Evolutionary conservation across 2,888 invertebrate genomes (phyloP).

Genomic region (Malthinus seriepunctatus): DNA sequence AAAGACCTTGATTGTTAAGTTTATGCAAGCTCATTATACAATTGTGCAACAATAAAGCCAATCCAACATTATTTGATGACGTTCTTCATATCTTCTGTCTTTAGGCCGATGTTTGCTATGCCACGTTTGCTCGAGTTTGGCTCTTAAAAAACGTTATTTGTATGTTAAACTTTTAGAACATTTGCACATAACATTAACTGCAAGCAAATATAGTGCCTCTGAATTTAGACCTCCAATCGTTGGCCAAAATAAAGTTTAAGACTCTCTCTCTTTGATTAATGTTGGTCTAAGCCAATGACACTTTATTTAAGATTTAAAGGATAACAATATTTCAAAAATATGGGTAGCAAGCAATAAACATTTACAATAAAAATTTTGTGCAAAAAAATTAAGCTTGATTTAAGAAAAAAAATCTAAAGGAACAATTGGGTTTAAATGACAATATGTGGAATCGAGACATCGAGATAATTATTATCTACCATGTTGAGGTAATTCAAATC

Average conservation of each 20-base stretch:
- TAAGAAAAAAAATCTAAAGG: too few relatives aligned
- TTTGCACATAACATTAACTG: slow-evolving; percentile 4
- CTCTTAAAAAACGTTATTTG: neutral
- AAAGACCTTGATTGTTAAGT: too few relatives aligned
- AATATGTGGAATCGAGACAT: slow-evolving; percentile 25
- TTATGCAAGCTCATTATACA: too few relatives aligned
- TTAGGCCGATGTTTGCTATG: too few relatives aligned
- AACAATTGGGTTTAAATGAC: slow-evolving; percentile 4
- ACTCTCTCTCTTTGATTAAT: too few relatives aligned
- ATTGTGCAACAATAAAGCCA: too few relatives aligned
- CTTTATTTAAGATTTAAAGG: slow-evolving; percentile 1
- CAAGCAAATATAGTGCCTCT: slow-evolving; percentile 18
- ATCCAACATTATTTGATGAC: too few relatives aligned
- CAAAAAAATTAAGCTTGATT: slow-evolving; percentile 14
- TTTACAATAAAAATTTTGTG: slow-evolving; percentile 15
- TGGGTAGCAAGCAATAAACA: neutral
- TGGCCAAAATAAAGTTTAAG: too few relatives aligned
- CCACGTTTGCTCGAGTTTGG: neutral
- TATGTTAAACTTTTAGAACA: neutral
- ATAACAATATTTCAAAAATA: neutral
- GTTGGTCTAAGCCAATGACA: too few relatives aligned
- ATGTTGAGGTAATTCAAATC: slow-evolving; percentile 56
- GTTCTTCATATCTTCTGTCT: too few relatives aligned
- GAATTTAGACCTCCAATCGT: too few relatives aligned
- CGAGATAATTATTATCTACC: slow-evolving; percentile 47